A percentile compares a stretch with the other conserved stretches of the same genome.
Evolutionary conservation across 2,113 vertebrate genomes (phyloP).

Genomic region (Copsychus sechellarum): DNA sequence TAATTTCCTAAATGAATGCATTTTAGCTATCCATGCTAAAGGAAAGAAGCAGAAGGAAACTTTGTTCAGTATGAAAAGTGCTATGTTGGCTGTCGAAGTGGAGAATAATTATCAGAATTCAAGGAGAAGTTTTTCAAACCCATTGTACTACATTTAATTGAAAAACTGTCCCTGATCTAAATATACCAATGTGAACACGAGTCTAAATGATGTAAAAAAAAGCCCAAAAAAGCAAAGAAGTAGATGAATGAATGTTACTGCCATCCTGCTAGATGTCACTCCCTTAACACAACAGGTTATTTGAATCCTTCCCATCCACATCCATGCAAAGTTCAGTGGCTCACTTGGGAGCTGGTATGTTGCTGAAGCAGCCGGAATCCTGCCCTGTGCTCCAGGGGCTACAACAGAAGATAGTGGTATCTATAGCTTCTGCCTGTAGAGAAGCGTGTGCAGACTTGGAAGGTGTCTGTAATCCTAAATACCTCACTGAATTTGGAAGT

Average conservation of each 20-base stretch:
- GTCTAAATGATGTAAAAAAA: neutral
- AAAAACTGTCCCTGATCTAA: neutral
- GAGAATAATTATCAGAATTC: neutral
- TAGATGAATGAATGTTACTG: neutral
- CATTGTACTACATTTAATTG: neutral
- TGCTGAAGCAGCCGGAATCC: neutral
- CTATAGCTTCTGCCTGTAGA: neutral
- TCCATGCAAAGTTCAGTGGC: neutral
- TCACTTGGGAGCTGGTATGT: neutral
- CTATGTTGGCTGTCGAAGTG: neutral
- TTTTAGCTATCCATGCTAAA: neutral
- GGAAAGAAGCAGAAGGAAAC: neutral
- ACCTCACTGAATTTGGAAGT: neutral
- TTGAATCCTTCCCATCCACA: neutral
- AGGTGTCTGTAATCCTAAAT: neutral
- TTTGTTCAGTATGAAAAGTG: neutral
- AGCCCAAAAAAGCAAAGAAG: neutral
- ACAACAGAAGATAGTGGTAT: fast-evolving
- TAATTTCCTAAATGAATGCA: neutral
- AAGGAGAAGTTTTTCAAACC: neutral
- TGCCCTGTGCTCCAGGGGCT: neutral
- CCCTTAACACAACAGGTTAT: neutral
- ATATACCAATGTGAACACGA: neutral
- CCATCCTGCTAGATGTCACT: neutral
- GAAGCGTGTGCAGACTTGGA: fast-evolving